Evolutionary conservation across 2,797 vertebrate genomes (phyloP), one percentile per base, ranked within the genome.

Genomic region (Pseudomugil gertrudae): DNA sequence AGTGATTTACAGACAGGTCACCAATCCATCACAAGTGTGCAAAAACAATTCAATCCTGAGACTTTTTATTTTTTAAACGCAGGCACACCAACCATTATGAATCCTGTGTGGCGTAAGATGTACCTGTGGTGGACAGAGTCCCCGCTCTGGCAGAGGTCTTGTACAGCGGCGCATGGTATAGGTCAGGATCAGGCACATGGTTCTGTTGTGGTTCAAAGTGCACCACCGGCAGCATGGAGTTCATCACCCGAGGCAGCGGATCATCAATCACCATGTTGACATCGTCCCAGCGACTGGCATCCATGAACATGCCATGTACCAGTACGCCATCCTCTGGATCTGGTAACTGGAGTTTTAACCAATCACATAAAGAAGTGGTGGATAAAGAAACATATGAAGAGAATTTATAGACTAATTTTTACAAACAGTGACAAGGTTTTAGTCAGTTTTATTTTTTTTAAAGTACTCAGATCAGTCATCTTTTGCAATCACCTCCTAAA

Each of bases 131-230:
- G 43, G 94, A 95, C 0, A 95, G 90, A 0, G 93, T 94, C 38
- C 95, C 95, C 3, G 94, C 94, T 48, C 95, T 88, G 69, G 89
- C 92, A 1, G 92, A 94, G 43, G 94, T 95, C 89, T 96, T 95
- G 84, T 93, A 95, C 23, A 96, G 90, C 0, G 94, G 94, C 5
- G 94, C 92, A 0, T 94, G 92, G 73, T 95, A 95, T 15, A 94
- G 76, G 0, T 61, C 72, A 0, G 82, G 68, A 9, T 78, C 64
- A 1, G 93, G 87, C 19, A 85, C 83, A 7, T 95, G 95, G 80
- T 95, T 95, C 76, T 90, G 95, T 55, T 87, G 90, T 2, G 96
- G 96, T 79, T 96, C 94, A 79, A 96, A 96, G 70, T 96, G 96
- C 56, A 96, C 87, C 50, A 95, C 85, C 0, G 95, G 94, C 62